Percentiles rank a stretch among this genome's conserved stretches.
These are phyloP conservation scores for Muraenolepis orangiensis DNA, from an alignment of 2,797 vertebrate species.

Conservation along the genomic window DNA sequence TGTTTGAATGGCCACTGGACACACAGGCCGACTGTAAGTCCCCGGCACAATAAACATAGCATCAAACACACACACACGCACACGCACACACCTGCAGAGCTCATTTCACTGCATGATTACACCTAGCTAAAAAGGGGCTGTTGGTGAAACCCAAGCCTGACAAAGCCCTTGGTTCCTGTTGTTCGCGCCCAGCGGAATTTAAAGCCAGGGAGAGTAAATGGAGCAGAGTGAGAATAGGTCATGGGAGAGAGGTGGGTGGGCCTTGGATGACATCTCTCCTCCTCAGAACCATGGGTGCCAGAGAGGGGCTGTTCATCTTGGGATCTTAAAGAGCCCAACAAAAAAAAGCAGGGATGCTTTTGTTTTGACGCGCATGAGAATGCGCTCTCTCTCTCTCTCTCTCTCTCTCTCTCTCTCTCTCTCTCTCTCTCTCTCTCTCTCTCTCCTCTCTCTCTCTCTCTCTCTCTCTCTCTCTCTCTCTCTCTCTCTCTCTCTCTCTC, in stretches of 20 bases:
- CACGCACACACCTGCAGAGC: constrained; percentile 14
- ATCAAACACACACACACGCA: constrained; percentile 11
- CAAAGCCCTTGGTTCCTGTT: constrained; percentile 18
- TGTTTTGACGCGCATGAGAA: neutral
- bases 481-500: neutral
- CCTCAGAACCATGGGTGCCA: neutral
- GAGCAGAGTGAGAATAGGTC: neutral
- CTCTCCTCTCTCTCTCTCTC: neutral
- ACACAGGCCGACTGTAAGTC: constrained; percentile 8
- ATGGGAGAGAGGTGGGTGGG: neutral
- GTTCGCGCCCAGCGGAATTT: constrained; percentile 21
- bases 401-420: neutral
- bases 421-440: neutral
- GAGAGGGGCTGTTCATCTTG: neutral
- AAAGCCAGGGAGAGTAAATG: constrained; percentile 24
- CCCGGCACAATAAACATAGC: neutral
- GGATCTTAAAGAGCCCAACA: neutral
- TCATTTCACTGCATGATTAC: constrained; percentile 10
- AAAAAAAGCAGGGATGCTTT: neutral
- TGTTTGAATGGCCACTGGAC: constrained; percentile 36
- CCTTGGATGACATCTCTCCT: neutral
- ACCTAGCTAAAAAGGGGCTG: constrained; percentile 22
- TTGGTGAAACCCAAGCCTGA: constrained; percentile 32
- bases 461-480: neutral
- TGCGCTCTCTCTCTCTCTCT: neutral